Evolutionary conservation across 2,888 invertebrate genomes (phyloP).

Genomic region (Epiblema foenella): DNA sequence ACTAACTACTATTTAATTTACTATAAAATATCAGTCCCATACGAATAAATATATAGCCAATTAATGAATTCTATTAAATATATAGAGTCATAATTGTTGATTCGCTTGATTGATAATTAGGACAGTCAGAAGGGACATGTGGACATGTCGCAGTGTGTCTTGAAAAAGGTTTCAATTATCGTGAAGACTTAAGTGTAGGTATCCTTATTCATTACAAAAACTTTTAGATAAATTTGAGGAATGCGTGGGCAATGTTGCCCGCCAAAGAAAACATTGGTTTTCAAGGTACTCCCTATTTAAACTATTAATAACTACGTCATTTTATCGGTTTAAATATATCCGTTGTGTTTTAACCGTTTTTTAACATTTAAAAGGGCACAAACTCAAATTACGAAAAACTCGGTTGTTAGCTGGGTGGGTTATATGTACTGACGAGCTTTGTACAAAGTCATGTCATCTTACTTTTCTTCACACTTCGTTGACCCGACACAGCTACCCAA

Average conservation of each 20-base stretch:
- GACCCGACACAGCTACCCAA: not conserved
- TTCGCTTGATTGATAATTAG: constrained; percentile 5
- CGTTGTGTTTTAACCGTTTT: not conserved
- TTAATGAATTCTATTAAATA: constrained; percentile 47
- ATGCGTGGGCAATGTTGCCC: not conserved
- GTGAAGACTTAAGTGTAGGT: not conserved
- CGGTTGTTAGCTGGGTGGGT: not conserved
- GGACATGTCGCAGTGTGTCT: constrained; percentile 34
- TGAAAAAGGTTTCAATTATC: not conserved
- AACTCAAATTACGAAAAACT: not conserved
- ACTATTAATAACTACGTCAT: not conserved
- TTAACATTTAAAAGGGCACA: not conserved
- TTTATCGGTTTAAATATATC: not conserved
- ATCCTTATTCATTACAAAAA: not conserved
- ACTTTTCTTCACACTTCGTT: not conserved
- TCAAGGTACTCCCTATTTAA: not conserved
- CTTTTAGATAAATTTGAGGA: no score
- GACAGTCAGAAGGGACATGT: constrained; percentile 37
- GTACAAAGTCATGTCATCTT: constrained; percentile 32
- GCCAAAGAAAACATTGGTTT: not conserved
- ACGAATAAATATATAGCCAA: constrained; percentile 36
- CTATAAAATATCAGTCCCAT: constrained; percentile 20
- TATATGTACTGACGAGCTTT: constrained; percentile 19
- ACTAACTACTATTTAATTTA: not conserved
- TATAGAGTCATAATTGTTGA: constrained; percentile 48